Evolutionary conservation across 2,888 invertebrate species (phyloP), one percentile per base, ranked within the genome.

Genomic region (Temnothorax unifasciatus): DNA sequence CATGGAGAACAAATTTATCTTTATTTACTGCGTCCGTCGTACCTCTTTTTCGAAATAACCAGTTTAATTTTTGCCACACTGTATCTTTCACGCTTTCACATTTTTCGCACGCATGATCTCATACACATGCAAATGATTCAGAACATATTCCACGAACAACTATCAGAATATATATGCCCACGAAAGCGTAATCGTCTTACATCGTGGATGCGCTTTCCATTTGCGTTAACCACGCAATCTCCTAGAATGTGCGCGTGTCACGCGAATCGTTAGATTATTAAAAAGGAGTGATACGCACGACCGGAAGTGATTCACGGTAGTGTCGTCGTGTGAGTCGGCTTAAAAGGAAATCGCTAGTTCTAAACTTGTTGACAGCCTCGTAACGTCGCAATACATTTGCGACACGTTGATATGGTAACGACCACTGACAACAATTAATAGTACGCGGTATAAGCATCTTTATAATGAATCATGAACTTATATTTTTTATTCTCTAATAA

Each of bases 241-340:
- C 9, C 44, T 47, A 69, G 69, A 79, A 79, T 69, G 34, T 25
- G 69, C 44, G 21, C 79, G 47, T 79, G 71, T 79, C 79, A 47
- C 79, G 71, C 59, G 13, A 71, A 81, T 81, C 71, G 71, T 59
- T 81, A 47, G 71, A 81, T 81, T 81, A 73, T 81, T 81, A 81
- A 73, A 82, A 64, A 57, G 73, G 68, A 75, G 61, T 71, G 73
- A 64, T 83, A 75, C 69, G 66, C 54, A 59, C 59, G n/a, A 66
- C 64, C 83, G 85, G 83, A 83, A 85, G 71, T 83, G 85, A 85
- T 85, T 85, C 85, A 83, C 82, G 47, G 13, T 25, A 21, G 21
- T 41, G 63, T 64, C 63, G 76, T 44, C 63, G 76, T 54, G 29
- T 54, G 41, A 63, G 25, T 47, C 52, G 52, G 44, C 73, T 71